These are phyloP conservation scores for Campoletis sonorensis DNA, from an alignment of 1,140 invertebrate species.

Conservation along the genomic window DNA sequence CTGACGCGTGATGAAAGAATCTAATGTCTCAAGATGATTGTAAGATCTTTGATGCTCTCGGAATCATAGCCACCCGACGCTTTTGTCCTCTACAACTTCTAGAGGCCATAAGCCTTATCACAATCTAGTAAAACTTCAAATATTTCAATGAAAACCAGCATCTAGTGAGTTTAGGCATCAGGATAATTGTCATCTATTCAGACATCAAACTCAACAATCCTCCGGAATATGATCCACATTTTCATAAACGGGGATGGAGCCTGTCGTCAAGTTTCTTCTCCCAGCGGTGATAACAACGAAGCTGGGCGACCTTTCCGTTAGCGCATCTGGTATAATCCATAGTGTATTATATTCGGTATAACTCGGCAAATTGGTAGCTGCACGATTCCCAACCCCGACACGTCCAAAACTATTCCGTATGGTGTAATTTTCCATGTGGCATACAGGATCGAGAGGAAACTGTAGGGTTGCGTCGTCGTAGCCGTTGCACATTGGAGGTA, in stretches of 20 bases:
- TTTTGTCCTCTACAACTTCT: too few species aligned
- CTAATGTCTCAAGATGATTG: too few species aligned
- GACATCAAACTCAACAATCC: not conserved
- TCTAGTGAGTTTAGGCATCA: too few species aligned
- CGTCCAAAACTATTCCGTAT: constrained; percentile 6
- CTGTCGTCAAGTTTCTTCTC: not conserved
- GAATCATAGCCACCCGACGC: too few species aligned
- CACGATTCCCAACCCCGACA: constrained; percentile 34
- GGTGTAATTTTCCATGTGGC: constrained; percentile 14
- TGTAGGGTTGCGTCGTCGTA: not conserved
- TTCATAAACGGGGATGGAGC: not conserved
- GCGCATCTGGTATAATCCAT: not conserved
- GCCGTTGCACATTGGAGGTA: not conserved
- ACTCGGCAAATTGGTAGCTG: constrained; percentile 8
- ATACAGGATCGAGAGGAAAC: not conserved
- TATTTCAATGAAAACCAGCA: too few species aligned
- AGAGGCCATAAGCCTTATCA: too few species aligned
- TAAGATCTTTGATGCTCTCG: too few species aligned
- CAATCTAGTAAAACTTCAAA: too few species aligned
- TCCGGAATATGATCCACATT: not conserved
- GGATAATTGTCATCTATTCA: too few species aligned
- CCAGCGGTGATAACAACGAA: not conserved
- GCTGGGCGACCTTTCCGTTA: not conserved
- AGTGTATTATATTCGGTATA: constrained; percentile 28
- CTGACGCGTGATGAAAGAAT: not conserved